Evolutionary conservation across 30 jellyfish, hydroid and myxozoan genomes (phyloP).

Genomic region (Chrysaora quinquecirrha): DNA sequence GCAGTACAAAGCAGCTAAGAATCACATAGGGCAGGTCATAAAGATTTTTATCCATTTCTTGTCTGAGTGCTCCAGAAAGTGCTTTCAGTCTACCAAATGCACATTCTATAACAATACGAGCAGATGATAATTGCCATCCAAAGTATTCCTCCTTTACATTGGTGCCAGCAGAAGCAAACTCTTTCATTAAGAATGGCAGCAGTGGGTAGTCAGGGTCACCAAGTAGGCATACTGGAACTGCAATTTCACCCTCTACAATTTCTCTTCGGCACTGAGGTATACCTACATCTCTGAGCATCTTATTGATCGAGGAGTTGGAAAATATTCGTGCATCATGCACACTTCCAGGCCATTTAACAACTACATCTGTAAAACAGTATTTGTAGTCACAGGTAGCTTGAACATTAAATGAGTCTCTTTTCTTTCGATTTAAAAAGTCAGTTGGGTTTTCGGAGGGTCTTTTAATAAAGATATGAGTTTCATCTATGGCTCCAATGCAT

Average conservation of each 20-base stretch:
- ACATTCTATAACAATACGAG: constrained; percentile 70
- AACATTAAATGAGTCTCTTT: constrained; percentile 44
- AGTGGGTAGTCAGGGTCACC: constrained; percentile 77
- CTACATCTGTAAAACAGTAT: constrained; percentile 57
- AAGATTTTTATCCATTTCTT: constrained; percentile 58
- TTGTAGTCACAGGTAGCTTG: constrained; percentile 63
- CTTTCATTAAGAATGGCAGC: constrained; percentile 73
- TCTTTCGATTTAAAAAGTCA: constrained; percentile 40
- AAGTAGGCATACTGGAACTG: constrained; percentile 65
- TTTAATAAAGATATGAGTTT: constrained; percentile 40
- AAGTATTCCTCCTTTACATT: constrained; percentile 29
- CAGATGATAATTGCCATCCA: constrained; percentile 65
- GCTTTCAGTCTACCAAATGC: constrained; percentile 79
- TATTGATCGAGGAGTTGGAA: constrained; percentile 10
- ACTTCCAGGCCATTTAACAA: constrained; percentile 58
- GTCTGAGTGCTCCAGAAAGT: constrained; percentile 42
- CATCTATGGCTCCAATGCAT: constrained; percentile 77
- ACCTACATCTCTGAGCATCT: constrained; percentile 10
- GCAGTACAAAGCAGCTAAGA: constrained; percentile 59
- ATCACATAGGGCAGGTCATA: constrained; percentile 45
- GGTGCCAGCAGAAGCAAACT: constrained; percentile 44
- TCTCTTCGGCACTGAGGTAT: constrained; percentile 40
- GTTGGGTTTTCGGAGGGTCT: constrained; percentile 42
- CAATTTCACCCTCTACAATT: constrained; percentile 52
- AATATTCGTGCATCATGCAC: background rate